These are phyloP conservation scores for Ruditapes philippinarum DNA, from an alignment of 1,140 invertebrate genomes.

Conservation along the genomic window DNA sequence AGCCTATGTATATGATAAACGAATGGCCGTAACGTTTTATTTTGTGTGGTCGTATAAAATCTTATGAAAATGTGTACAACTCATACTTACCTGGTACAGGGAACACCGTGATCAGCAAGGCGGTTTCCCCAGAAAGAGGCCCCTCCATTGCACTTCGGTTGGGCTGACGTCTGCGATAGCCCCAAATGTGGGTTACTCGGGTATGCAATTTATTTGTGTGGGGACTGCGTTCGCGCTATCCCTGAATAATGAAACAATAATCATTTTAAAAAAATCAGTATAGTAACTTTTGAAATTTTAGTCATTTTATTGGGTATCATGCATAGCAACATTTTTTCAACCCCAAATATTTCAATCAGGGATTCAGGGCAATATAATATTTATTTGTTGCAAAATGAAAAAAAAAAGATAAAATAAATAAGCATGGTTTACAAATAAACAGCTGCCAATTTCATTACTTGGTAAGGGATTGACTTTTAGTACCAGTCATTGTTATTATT, in stretches of 20 bases:
- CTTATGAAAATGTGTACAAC: conserved; percentile 12
- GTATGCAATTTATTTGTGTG: conserved; percentile 76
- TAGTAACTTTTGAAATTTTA: too few species aligned
- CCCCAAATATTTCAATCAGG: too few species aligned
- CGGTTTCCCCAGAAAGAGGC: conserved; percentile 90
- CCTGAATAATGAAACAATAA: conserved; percentile 26
- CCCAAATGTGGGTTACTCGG: conserved; percentile 80
- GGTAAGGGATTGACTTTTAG: too few species aligned
- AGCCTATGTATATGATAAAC: background rate
- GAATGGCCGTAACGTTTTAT: background rate
- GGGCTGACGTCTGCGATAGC: conserved; percentile 91
- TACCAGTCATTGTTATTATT: too few species aligned
- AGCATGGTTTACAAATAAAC: too few species aligned
- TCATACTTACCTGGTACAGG: conserved; percentile 88
- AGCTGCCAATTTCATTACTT: too few species aligned
- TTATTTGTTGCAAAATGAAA: too few species aligned
- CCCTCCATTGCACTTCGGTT: conserved; percentile 91
- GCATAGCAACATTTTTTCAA: too few species aligned
- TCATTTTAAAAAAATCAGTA: too few species aligned
- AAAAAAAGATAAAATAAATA: too few species aligned
- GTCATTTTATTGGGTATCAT: too few species aligned
- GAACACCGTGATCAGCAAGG: conserved; percentile 90
- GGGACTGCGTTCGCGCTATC: conserved; percentile 76
- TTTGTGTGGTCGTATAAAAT: background rate
- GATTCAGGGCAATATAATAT: too few species aligned